These are phyloP conservation scores for Bucco capensis DNA, from an alignment of 2,113 vertebrate genomes.

Conservation along the genomic window DNA sequence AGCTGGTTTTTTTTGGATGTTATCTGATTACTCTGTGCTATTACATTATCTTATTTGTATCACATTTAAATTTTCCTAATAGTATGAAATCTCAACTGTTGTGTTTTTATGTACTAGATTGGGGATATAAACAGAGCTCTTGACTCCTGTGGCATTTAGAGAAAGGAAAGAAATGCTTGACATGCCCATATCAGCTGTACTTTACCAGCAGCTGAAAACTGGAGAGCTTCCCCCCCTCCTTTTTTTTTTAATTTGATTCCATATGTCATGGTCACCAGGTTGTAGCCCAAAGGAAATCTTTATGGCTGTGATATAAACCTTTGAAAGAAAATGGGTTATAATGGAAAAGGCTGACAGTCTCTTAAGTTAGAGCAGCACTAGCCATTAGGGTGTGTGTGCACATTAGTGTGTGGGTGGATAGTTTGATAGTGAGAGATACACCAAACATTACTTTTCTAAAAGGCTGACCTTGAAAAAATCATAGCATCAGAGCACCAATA, in stretches of 20 bases:
- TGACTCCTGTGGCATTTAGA: neutral
- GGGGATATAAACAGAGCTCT: neutral
- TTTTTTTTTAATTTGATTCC: neutral
- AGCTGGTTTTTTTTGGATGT: neutral
- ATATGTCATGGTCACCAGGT: neutral
- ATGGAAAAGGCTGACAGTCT: neutral
- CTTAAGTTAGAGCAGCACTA: neutral
- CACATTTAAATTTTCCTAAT: neutral
- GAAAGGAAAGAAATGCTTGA: neutral
- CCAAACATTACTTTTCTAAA: neutral
- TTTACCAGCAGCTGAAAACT: neutral
- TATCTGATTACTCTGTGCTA: neutral
- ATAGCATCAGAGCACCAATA: neutral
- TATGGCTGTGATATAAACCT: neutral
- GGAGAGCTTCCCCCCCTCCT: neutral
- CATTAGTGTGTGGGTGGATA: neutral
- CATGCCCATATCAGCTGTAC: neutral
- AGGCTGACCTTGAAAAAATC: slow-evolving; percentile 28
- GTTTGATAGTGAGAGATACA: neutral
- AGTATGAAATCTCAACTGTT: neutral
- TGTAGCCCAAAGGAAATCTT: neutral
- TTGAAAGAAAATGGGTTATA: neutral
- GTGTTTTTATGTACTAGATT: neutral
- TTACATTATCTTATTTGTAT: neutral
- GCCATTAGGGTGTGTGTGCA: neutral